Conservation (phyloP, 1,140 invertebrate genomes). For the Zaprionus nigranus region DNA sequence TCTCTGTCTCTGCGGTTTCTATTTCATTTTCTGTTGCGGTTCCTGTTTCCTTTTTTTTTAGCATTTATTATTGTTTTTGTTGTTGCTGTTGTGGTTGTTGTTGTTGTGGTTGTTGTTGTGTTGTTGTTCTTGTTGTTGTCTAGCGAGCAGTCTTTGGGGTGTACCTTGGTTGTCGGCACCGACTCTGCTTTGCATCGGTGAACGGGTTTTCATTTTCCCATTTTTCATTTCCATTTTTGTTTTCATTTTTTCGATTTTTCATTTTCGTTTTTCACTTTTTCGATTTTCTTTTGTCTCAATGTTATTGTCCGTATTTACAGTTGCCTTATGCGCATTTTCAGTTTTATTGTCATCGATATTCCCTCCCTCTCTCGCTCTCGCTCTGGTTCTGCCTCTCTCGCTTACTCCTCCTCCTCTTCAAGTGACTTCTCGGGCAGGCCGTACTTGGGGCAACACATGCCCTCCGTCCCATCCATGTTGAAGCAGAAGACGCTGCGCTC, state of each 20-base stretch:
- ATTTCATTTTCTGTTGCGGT: background rate
- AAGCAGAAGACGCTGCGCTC: constrained; percentile 94
- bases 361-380: background rate
- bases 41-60: constrained; percentile 22
- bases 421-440: constrained; percentile 80
- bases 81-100: constrained; percentile 20
- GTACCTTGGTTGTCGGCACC: constrained; percentile 26
- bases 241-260: background rate
- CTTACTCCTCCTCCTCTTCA: constrained; percentile 80
- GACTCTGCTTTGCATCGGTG: constrained; percentile 53
- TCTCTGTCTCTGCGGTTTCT: constrained; percentile 1
- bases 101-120: constrained; percentile 19
- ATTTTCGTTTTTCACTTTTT: constrained; percentile 1
- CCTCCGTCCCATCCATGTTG: constrained; percentile 91
- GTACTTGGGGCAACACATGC: constrained; percentile 91
- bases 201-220: constrained; percentile 19
- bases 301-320: constrained; percentile 78
- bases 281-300: constrained; percentile 7
- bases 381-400: background rate
- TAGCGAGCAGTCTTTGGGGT: constrained; percentile 68
- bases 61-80: constrained; percentile 10
- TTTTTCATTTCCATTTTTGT: constrained; percentile 2
- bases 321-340: constrained; percentile 25
- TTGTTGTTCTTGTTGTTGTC: constrained; percentile 25
- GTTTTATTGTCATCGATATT: constrained; percentile 15